These are phyloP conservation scores for Hormaphis cornu DNA, from an alignment of 1,140 invertebrate species.

Conservation along the genomic window DNA sequence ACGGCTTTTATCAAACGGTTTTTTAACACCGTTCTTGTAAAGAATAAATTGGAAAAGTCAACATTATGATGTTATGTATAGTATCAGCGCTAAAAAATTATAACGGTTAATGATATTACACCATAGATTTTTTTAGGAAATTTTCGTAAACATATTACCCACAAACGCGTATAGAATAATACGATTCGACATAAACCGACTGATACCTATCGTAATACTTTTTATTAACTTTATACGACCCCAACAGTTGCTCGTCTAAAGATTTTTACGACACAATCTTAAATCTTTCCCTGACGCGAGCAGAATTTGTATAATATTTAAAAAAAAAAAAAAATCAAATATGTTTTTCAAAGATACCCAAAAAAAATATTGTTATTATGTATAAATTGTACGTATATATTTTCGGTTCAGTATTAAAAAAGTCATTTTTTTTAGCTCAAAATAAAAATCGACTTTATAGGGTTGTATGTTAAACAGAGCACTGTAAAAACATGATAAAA, in stretches of 20 bases:
- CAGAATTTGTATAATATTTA: background rate
- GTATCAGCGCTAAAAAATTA: too few species aligned
- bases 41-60: too few species aligned
- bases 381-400: background rate
- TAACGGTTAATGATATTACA: too few species aligned
- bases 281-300: constrained; percentile 9
- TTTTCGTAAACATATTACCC: too few species aligned
- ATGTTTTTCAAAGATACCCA: background rate
- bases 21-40: too few species aligned
- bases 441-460: background rate
- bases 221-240: constrained; percentile 12
- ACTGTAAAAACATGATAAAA: background rate
- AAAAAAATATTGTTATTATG: background rate
- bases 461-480: background rate
- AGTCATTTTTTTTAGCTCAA: background rate
- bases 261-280: background rate
- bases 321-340: background rate
- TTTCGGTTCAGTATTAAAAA: background rate
- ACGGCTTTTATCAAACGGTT: too few species aligned
- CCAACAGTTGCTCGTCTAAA: constrained; percentile 5
- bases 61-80: too few species aligned
- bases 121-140: too few species aligned
- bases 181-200: background rate
- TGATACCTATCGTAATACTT: too few species aligned
- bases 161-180: background rate